Evolutionary conservation across 1,140 invertebrate genomes (phyloP), one percentile per base, ranked within the genome.

Genomic region (Drosophila orosa): DNA sequence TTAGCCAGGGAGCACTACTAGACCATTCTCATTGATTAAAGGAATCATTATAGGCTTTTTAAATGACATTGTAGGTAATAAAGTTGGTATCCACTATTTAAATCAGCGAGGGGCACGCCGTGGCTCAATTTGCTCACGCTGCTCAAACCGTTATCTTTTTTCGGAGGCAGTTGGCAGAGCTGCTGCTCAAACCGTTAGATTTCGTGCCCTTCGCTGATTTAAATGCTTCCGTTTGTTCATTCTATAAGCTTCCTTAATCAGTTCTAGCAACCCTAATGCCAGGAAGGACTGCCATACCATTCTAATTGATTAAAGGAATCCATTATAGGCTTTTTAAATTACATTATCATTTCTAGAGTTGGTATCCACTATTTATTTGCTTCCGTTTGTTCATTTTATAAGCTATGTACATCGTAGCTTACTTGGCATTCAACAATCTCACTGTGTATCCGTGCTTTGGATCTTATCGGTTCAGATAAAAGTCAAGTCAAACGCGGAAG

Each of bases 401-500:
- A 27, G 15, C 1, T 19, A 5, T 33, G 27, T 27, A 48, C 13
- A 47, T 22, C 29, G 7, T 35, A 22, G 24, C 19, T 35, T 40
- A 74, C 44, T 74, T 74, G 24, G 37, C 45, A 75, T 75, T 75
- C 33, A 33, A 27, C 12, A 19, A 73, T 27, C 13, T 22, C 25
- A 22, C 22, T 31, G 2, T 10, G 22, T 24, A 35, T 39, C 58
- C 57, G 68, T 69, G 66, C 71, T 54, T 35, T 33, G 5, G 45
- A 62, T 72, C 72, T 66, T 74, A 85, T 85, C 63, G 37, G 56
- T 40, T 15, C 40, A 59, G 31, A 25, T 35, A 13, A 19, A 60
- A 48, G 24, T 48, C 44, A 47, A 60, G 45, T n/a, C 55, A 78
- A 86, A 78, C 65, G 59, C 83, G 83, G 83, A 86, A 86, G 67